These are phyloP conservation scores for Pinna nobilis DNA, from an alignment of 1,140 invertebrate species.

Conservation along the genomic window DNA sequence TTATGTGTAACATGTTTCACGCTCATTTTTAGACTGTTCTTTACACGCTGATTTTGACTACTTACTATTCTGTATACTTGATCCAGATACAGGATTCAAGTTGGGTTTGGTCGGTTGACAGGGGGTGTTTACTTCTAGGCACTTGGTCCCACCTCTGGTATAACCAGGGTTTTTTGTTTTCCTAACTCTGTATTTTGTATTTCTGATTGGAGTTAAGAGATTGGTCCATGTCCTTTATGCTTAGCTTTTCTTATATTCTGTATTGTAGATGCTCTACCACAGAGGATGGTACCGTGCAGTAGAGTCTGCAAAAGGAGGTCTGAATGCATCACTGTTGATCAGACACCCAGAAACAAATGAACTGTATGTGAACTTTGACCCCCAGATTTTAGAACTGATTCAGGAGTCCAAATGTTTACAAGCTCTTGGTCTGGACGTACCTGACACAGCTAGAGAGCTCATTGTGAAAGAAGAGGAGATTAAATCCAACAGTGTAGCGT, in stretches of 20 bases:
- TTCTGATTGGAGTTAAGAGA: neutral
- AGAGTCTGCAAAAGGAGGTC: slow-evolving; percentile 71
- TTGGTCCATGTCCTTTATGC: no score
- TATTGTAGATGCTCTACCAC: slow-evolving; percentile 72
- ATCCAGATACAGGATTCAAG: no score
- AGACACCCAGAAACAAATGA: slow-evolving; percentile 69
- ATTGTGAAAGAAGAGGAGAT: slow-evolving; percentile 83
- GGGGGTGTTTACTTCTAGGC: no score
- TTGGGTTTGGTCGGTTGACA: no score
- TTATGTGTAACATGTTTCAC: no score
- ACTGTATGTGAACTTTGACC: slow-evolving; percentile 75
- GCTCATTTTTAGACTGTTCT: no score
- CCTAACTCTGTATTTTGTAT: neutral
- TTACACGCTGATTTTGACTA: no score
- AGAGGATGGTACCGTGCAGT: slow-evolving; percentile 73
- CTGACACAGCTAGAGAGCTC: slow-evolving; percentile 88
- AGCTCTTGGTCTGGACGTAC: slow-evolving; percentile 88
- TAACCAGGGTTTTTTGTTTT: neutral
- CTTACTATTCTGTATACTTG: no score
- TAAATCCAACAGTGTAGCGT: slow-evolving; percentile 86
- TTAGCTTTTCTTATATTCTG: no score
- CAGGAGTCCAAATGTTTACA: slow-evolving; percentile 90
- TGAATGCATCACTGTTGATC: slow-evolving; percentile 71
- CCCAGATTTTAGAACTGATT: slow-evolving; percentile 79
- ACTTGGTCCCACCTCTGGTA: neutral